Evolutionary conservation across 1,140 invertebrate genomes (phyloP).

Genomic region (Magallana gigas): DNA sequence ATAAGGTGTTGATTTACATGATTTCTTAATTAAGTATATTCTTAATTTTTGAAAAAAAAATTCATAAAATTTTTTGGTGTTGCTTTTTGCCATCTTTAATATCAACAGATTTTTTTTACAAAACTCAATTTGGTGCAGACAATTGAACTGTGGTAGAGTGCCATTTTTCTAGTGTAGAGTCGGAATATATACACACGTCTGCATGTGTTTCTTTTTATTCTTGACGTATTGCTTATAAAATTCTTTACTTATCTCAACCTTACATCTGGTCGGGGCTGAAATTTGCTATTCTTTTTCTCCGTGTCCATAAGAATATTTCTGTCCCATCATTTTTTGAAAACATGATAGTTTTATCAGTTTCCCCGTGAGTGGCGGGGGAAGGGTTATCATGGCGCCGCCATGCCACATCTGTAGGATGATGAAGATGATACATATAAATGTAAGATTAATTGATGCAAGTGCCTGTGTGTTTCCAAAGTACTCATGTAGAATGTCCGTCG

Average conservation of each 20-base stretch:
- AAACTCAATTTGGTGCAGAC: no score
- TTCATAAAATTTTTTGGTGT: no score
- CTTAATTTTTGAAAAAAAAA: no score
- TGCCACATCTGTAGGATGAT: not conserved
- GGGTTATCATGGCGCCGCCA: constrained; percentile 2
- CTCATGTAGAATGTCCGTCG: not conserved
- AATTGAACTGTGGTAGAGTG: no score
- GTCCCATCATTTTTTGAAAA: not conserved
- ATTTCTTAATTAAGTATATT: no score
- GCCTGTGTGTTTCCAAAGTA: not conserved
- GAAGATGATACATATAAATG: not conserved
- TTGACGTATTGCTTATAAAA: not conserved
- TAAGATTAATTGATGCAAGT: not conserved
- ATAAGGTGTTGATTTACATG: no score
- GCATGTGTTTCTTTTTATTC: not conserved
- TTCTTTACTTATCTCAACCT: not conserved
- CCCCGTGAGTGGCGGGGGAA: not conserved
- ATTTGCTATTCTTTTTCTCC: not conserved
- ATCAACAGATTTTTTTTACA: no score
- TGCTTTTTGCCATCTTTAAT: no score
- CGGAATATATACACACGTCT: no score
- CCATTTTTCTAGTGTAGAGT: no score
- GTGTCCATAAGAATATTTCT: not conserved
- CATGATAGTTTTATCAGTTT: not conserved
- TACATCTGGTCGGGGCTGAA: not conserved